Base-by-base conservation (phyloP, 2,113 vertebrate species). In the Leptosomus discolor region DNA sequence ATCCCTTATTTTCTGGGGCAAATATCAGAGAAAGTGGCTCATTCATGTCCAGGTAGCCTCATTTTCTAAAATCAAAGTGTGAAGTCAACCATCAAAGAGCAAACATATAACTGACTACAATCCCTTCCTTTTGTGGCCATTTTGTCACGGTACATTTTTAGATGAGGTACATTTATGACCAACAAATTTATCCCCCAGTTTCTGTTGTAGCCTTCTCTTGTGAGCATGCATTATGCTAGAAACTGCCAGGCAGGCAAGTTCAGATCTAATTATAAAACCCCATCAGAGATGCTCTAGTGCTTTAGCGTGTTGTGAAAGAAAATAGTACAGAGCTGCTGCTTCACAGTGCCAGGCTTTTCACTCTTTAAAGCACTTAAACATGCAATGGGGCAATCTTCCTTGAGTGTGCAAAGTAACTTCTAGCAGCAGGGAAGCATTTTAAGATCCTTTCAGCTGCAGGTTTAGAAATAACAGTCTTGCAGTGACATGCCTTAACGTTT, bases 391-490 rank as follows among this genome's bases (percentile, higher is more conserved):
- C 43, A 71, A 82, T 21, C 53, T 82, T 85, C 69, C 50, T 23
- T 48, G 61, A 64, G 70, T 23, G 73, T 68, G 56, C 86, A 36
- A 67, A 70, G 70, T 51, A 64, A 68, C 36, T 91, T 71, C 30
- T 7, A 78, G 81, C 87, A 94, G 90, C 88, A 45, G 60, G 60
- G 82, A 86, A 75, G 89, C 90, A 19, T 48, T 32, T 85, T 61
- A 45, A 85, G 77, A 75, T 91, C 36, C 43, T 34, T 95, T 88
- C 86, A 84, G 73, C 76, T 75, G 84, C 63, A 15, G 60, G 36
- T 96, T 97, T 90, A 83, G 94, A 97, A 96, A 94, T 64, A 94
- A 78, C 51, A 71, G 74, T 91, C 96, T 60, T 96, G 95, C 96
- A 95, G 74, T 61, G 90, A 88, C 95, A 91, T 95, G 96, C 90